Evolutionary conservation across 2,113 vertebrate species (phyloP).

Genomic region (Dromaius novaehollandiae): DNA sequence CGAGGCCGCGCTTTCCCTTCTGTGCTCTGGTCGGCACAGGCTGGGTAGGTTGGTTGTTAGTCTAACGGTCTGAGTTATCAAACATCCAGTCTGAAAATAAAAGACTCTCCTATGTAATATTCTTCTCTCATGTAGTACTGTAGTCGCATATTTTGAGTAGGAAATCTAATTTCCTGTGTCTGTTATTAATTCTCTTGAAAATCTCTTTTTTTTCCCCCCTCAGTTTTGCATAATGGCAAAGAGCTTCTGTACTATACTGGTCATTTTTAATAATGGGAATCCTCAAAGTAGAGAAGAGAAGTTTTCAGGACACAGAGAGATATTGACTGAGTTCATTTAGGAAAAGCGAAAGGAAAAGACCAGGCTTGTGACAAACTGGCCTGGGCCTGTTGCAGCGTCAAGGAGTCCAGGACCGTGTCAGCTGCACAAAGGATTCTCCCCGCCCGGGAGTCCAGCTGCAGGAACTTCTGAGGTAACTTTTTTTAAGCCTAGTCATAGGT

Average conservation of each 20-base stretch:
- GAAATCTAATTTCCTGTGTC: conserved; percentile 52
- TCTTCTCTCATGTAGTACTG: rapidly evolving
- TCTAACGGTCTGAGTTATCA: neutral
- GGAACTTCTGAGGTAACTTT: conserved; percentile 7
- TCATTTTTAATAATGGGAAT: conserved; percentile 36
- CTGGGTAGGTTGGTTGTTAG: neutral
- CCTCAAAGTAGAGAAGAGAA: conserved; percentile 33
- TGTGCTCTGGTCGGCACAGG: neutral
- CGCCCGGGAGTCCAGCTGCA: neutral
- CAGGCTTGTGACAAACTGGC: neutral
- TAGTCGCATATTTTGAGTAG: neutral
- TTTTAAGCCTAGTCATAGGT: neutral
- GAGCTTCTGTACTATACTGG: conserved; percentile 8
- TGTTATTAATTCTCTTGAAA: conserved; percentile 11
- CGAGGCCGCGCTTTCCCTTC: rapidly evolving
- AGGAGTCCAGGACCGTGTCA: neutral
- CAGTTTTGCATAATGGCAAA: conserved; percentile 35
- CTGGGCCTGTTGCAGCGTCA: neutral
- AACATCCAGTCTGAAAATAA: neutral
- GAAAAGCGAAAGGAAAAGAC: neutral
- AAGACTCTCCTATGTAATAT: rapidly evolving
- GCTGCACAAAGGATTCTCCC: conserved; percentile 12
- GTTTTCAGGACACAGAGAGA: conserved; percentile 23
- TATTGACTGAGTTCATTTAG: conserved; percentile 43
- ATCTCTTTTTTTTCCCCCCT: neutral